Percentiles rank a stretch among this genome's conserved stretches.
phyloP scores from a whole-genome alignment of 2,797 vertebrate genomes.

The Hippoglossus hippoglossus region DNA sequence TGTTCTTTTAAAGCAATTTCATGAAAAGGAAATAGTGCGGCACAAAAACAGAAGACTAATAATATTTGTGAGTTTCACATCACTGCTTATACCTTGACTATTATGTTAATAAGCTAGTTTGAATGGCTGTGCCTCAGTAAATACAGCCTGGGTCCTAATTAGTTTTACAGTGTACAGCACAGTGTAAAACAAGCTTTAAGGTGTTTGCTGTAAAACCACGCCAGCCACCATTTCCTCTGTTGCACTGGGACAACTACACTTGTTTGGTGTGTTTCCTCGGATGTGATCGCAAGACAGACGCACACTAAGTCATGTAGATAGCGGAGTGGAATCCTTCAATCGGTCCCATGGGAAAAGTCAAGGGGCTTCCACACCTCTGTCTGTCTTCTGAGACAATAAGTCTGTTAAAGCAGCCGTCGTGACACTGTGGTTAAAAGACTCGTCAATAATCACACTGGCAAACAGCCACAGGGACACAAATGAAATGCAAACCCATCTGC shows the following conservation, averaged over 20 bases:
- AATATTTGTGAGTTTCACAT: slow-evolving; percentile 23
- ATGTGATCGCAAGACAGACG: not conserved
- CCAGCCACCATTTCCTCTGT: not conserved
- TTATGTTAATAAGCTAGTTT: slow-evolving; percentile 27
- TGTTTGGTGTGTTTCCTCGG: too few relatives aligned
- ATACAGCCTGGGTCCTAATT: slow-evolving; percentile 32
- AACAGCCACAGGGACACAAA: slow-evolving; percentile 15
- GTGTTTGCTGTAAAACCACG: slow-evolving; percentile 18
- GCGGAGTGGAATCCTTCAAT: slow-evolving; percentile 31
- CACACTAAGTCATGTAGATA: slow-evolving; percentile 47
- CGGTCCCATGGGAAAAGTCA: slow-evolving; percentile 39
- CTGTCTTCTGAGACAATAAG: slow-evolving; percentile 34
- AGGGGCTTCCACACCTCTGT: slow-evolving; percentile 36
- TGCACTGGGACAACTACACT: not conserved
- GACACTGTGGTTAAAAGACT: slow-evolving; percentile 5
- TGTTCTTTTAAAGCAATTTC: too few relatives aligned
- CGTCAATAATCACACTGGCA: slow-evolving; percentile 38
- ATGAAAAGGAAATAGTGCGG: not conserved
- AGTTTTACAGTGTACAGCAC: slow-evolving; percentile 23
- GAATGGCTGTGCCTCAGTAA: slow-evolving; percentile 16
- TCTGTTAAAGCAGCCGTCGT: slow-evolving; percentile 25
- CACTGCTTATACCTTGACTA: slow-evolving; percentile 4
- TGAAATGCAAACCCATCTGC: not conserved
- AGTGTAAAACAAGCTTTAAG: slow-evolving; percentile 18
- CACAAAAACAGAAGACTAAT: slow-evolving; percentile 22